Conservation (phyloP, 2,888 invertebrate species). For the Nomada lathburiana region DNA sequence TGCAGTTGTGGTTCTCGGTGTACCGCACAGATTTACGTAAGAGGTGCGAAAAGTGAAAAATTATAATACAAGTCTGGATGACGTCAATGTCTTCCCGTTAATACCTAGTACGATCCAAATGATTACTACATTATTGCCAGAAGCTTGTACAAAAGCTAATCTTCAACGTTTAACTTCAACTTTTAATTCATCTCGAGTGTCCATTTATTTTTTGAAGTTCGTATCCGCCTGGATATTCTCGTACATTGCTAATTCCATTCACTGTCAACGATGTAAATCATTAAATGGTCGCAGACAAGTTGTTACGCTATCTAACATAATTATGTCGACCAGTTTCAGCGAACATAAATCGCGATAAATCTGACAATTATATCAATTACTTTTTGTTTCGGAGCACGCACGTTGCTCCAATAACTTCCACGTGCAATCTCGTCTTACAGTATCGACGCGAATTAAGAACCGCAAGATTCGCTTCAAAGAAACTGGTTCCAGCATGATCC, state of each 20-base stretch:
- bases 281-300: no score
- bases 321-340: no score
- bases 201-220: no score
- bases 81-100: conserved; percentile 23
- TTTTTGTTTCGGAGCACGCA: no score
- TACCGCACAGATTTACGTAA: conserved; percentile 55
- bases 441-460: background rate
- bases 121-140: background rate
- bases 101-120: background rate
- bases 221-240: no score
- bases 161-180: no score
- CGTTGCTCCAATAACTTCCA: background rate
- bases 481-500: conserved; percentile 21
- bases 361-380: no score
- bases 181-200: no score
- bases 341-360: no score
- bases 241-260: no score
- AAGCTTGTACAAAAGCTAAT: background rate
- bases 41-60: conserved; percentile 41
- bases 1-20: conserved; percentile 44
- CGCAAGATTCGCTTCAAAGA: background rate
- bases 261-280: no score
- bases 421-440: background rate
- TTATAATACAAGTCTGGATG: background rate
- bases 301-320: no score